Evolutionary conservation across 2,888 invertebrate species (phyloP).

Genomic region (Nomada goodeniana): DNA sequence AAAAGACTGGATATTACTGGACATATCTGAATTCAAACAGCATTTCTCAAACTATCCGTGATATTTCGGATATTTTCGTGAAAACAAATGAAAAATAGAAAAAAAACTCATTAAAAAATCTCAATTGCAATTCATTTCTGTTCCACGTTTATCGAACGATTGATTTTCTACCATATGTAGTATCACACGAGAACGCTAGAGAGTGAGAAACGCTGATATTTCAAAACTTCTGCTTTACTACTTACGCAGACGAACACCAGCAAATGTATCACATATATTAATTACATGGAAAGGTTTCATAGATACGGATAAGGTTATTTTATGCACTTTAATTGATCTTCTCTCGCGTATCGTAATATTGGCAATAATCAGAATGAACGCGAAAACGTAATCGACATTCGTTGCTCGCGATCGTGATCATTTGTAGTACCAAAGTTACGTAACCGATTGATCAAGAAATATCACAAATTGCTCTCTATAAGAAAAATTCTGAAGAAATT

Average conservation of each 20-base stretch:
- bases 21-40: conserved; percentile 54
- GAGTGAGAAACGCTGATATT: conserved; percentile 66
- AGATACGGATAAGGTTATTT: conserved; percentile 13
- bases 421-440: neutral
- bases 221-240: conserved; percentile 56
- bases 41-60: conserved; percentile 66
- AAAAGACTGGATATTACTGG: conserved; percentile 48
- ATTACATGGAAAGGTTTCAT: conserved; percentile 38
- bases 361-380: conserved; percentile 8
- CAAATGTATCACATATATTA: conserved; percentile 50
- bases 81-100: neutral
- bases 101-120: neutral
- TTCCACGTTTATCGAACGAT: too few species aligned
- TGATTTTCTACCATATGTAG: neutral
- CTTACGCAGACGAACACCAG: conserved; percentile 73
- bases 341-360: neutral
- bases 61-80: neutral
- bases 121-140: neutral
- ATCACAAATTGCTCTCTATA: conserved; percentile 20
- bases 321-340: conserved; percentile 13
- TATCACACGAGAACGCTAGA: conserved; percentile 10
- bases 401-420: neutral
- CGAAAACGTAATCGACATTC: neutral
- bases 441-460: neutral
- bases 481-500: conserved; percentile 27